phyloP scores from a whole-genome alignment of 2,113 vertebrate genomes.

The Amphilophus citrinellus region DNA sequence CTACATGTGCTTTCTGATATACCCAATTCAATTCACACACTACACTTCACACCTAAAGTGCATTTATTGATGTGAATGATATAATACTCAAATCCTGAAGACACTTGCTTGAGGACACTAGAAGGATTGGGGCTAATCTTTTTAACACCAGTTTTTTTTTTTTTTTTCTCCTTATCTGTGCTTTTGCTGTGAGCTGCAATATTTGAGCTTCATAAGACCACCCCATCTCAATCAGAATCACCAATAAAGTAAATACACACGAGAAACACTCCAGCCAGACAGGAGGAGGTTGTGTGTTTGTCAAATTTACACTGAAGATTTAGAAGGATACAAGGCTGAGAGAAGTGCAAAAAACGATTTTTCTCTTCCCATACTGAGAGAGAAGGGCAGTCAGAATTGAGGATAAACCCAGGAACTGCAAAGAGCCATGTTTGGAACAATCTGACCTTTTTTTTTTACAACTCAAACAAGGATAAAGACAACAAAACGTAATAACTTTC shows the following conservation, averaged over 20 bases:
- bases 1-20: not conserved
- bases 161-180: not conserved
- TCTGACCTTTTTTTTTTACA: constrained; percentile 63
- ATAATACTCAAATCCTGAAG: constrained; percentile 3
- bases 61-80: constrained; percentile 27
- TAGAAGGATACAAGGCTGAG: constrained; percentile 48
- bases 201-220: constrained; percentile 41
- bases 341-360: constrained; percentile 54
- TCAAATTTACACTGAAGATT: constrained; percentile 56
- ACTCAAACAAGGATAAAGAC: constrained; percentile 79
- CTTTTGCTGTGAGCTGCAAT: constrained; percentile 17
- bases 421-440: constrained; percentile 67
- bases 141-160: not conserved
- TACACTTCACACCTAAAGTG: not conserved
- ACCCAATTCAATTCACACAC: not conserved
- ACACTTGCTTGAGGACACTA: constrained; percentile 18
- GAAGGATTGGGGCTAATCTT: constrained; percentile 20
- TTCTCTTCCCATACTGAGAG: constrained; percentile 39
- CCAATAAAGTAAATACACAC: constrained; percentile 57
- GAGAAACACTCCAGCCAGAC: constrained; percentile 35
- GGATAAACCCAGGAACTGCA: constrained; percentile 60
- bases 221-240: constrained; percentile 40
- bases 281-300: constrained; percentile 43
- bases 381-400: constrained; percentile 47
- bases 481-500: constrained; percentile 78